A percentile compares a stretch with the other conserved stretches of the same genome.
phyloP scores from a whole-genome alignment of 2,113 vertebrate species.

The Thinocorus orbignyianus region DNA sequence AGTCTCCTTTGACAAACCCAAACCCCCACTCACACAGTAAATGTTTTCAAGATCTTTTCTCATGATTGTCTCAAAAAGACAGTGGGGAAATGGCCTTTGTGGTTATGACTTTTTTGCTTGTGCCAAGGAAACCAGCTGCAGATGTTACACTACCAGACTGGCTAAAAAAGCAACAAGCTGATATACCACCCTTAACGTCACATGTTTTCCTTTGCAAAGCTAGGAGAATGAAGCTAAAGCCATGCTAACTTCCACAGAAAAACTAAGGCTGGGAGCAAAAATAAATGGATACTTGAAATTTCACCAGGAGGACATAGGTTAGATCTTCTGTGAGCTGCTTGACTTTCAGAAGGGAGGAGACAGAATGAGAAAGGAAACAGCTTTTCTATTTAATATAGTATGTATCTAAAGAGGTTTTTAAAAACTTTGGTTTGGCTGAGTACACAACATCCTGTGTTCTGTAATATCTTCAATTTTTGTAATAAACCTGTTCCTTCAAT shows the following conservation, averaged over 20 bases:
- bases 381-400: neutral
- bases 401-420: neutral
- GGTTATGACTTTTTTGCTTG: neutral
- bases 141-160: neutral
- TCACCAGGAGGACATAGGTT: neutral
- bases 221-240: neutral
- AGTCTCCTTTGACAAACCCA: neutral
- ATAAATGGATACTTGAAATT: neutral
- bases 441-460: neutral
- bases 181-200: neutral
- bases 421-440: neutral
- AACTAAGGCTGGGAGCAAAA: neutral
- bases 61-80: neutral
- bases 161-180: neutral
- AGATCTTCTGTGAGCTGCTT: neutral
- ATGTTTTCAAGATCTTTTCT: neutral
- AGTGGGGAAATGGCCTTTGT: neutral
- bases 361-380: neutral
- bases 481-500: neutral
- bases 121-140: neutral
- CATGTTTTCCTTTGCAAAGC: neutral
- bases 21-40: neutral
- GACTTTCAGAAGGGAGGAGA: neutral
- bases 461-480: neutral
- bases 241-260: neutral